Evolutionary conservation across 2,113 vertebrate genomes (phyloP).

Genomic region (Ageneiosus marmoratus): DNA sequence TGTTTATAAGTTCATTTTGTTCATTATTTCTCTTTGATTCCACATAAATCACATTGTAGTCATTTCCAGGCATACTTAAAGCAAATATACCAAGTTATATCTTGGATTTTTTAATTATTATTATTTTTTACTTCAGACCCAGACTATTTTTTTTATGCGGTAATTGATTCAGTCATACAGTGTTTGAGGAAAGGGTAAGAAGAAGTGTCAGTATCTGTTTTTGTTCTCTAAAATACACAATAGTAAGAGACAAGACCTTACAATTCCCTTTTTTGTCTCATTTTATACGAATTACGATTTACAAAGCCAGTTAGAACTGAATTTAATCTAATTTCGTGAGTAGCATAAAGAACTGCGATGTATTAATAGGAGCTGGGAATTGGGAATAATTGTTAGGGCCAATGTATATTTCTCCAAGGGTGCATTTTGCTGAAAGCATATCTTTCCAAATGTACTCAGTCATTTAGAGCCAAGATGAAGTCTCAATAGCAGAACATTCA

Average conservation of each 20-base stretch:
- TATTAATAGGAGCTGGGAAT: neutral
- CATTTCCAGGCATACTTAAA: neutral
- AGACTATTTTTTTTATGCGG: neutral
- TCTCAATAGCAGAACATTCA: neutral
- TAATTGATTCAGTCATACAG: neutral
- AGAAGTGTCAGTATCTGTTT: neutral
- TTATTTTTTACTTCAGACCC: neutral
- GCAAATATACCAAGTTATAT: neutral
- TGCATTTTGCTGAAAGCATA: neutral
- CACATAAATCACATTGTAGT: neutral
- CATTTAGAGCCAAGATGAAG: neutral
- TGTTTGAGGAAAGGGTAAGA: neutral
- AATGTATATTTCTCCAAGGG: neutral
- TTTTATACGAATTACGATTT: too few relatives aligned
- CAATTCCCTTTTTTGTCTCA: too few relatives aligned
- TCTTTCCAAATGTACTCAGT: neutral
- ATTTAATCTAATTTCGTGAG: neutral
- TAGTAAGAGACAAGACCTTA: neutral
- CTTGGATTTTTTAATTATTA: neutral
- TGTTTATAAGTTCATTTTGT: constrained; percentile 10
- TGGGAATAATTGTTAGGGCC: neutral
- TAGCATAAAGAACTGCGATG: neutral
- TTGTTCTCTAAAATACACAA: neutral
- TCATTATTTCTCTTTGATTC: neutral
- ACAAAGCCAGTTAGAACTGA: neutral